Evolutionary conservation across 2,888 invertebrate species (phyloP).

Genomic region (Habrosyne pyritoides): DNA sequence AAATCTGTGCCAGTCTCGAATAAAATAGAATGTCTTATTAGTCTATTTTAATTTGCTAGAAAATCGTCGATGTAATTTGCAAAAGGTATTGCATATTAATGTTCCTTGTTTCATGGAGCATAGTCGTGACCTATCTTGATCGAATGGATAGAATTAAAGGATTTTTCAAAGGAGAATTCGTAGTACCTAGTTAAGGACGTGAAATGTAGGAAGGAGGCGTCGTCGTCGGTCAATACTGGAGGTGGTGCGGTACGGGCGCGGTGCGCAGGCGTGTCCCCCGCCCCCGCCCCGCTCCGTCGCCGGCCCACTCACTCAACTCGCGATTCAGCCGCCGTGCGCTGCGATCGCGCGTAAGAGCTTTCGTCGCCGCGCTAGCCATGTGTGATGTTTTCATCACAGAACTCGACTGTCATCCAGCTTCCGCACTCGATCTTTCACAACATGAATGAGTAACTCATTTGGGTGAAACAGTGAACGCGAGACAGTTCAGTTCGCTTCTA

Average conservation of each 20-base stretch:
- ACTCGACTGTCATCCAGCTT: conserved; percentile 58
- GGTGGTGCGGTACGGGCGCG: conserved; percentile 76
- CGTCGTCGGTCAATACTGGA: conserved; percentile 83
- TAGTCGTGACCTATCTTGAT: conserved; percentile 74
- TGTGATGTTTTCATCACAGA: conserved; percentile 81
- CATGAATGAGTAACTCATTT: conserved; percentile 62
- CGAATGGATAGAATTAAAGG: conserved; percentile 70
- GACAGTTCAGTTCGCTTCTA: conserved; percentile 36
- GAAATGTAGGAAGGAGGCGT: conserved; percentile 81
- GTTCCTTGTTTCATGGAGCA: conserved; percentile 45
- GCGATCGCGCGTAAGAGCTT: conserved; percentile 73
- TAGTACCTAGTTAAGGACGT: conserved; percentile 81
- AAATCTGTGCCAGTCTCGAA: no score
- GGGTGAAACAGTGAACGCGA: conserved; percentile 35
- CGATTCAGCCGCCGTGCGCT: conserved; percentile 79
- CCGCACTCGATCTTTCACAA: conserved; percentile 42
- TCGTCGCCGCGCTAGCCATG: conserved; percentile 68
- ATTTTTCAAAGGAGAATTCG: conserved; percentile 79
- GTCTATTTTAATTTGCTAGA: background rate
- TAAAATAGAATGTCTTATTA: no score
- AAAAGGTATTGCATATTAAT: conserved; percentile 37
- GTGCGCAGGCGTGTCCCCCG: conserved; percentile 74
- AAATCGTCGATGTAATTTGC: background rate
- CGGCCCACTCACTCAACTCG: conserved; percentile 78
- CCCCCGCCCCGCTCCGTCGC: conserved; percentile 50